These are phyloP conservation scores for Todiramphus chloris DNA, from an alignment of 2,113 vertebrate species.

Conservation along the genomic window DNA sequence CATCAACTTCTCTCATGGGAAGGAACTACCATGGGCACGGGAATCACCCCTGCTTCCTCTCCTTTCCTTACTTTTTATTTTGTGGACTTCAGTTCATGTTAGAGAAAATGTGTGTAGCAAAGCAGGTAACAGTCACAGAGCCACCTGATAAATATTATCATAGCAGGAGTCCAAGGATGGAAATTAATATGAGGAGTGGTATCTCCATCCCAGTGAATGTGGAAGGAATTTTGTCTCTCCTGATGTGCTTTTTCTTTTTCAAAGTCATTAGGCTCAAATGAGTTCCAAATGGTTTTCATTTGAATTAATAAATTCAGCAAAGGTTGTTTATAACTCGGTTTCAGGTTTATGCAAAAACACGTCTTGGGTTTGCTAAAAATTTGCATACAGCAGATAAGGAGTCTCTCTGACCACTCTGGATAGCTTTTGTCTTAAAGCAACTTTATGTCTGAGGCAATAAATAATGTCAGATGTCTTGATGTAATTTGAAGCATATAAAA, in stretches of 20 bases:
- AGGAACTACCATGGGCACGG: neutral
- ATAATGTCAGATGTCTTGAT: neutral
- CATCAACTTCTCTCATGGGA: neutral
- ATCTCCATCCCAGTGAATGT: neutral
- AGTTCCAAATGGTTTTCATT: neutral
- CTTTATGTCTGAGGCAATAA: neutral
- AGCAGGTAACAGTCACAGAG: neutral
- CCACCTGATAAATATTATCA: neutral
- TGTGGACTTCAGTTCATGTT: neutral
- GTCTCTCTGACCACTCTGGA: neutral
- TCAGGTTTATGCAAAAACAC: neutral
- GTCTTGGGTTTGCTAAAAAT: neutral
- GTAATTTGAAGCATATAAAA: neutral
- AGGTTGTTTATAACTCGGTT: neutral
- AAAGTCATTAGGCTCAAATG: neutral
- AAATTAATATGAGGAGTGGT: neutral
- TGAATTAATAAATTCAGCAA: neutral
- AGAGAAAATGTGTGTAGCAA: neutral
- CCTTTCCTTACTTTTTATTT: neutral
- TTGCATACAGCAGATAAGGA: neutral
- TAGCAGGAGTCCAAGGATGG: neutral
- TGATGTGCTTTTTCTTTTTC: neutral
- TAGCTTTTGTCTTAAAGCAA: conserved; percentile 32
- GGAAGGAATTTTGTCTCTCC: neutral
- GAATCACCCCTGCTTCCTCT: neutral